phyloP scores from a whole-genome alignment of 2,888 invertebrate genomes.

The Raillietiella orientalis region DNA sequence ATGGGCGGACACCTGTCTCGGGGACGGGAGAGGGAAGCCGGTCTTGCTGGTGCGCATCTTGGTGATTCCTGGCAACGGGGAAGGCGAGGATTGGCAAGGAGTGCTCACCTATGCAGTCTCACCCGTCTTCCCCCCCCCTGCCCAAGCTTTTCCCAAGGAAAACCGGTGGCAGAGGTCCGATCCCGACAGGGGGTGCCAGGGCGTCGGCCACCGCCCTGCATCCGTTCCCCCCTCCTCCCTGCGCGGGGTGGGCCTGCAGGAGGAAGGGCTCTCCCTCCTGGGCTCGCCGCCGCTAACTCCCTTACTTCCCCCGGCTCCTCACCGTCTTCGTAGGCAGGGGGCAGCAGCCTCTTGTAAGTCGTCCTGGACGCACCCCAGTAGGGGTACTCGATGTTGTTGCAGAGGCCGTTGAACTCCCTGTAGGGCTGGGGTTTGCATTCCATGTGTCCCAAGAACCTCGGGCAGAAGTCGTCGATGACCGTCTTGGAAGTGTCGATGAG shows the following conservation, averaged over 20 bases:
- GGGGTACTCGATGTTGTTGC: slow-evolving; percentile 10
- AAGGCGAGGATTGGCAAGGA: neutral
- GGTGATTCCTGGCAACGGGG: slow-evolving; percentile 8
- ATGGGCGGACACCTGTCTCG: slow-evolving; percentile 27
- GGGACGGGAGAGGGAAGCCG: slow-evolving; percentile 23
- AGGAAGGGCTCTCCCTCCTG: no score
- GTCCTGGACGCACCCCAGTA: slow-evolving; percentile 10
- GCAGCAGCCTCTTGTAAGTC: slow-evolving; percentile 10
- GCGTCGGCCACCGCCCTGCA: no score
- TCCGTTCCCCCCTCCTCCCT: no score
- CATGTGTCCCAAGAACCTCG: slow-evolving; percentile 8
- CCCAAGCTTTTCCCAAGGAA: no score
- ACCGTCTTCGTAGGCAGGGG: slow-evolving; percentile 11
- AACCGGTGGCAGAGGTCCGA: no score
- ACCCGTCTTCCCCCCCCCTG: neutral
- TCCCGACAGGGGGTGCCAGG: no score
- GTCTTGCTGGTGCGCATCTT: slow-evolving; percentile 8
- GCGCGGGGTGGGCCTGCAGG: no score
- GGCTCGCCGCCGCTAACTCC: no score
- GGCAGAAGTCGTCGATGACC: slow-evolving; percentile 9
- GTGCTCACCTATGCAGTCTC: neutral
- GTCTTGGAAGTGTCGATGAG: slow-evolving; percentile 10
- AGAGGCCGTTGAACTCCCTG: slow-evolving; percentile 9
- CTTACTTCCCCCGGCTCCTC: slow-evolving; percentile 3
- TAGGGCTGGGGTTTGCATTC: slow-evolving; percentile 8